Conservation (phyloP, 2,113 vertebrate genomes). For the Tychaedon coryphoeus region DNA sequence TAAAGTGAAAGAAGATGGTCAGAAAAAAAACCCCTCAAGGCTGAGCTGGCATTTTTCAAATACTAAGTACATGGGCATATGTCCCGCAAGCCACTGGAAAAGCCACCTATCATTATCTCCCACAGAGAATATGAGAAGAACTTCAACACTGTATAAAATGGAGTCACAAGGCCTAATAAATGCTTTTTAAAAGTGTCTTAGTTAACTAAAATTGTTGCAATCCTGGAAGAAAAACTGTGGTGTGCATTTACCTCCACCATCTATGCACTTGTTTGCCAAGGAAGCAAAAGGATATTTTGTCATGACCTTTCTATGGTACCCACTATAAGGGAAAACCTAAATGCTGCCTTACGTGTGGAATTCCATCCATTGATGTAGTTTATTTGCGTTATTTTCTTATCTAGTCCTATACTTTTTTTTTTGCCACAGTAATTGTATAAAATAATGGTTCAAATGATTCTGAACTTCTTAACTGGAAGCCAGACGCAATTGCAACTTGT, state of each 20-base stretch:
- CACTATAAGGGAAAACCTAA: background rate
- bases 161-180: background rate
- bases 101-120: background rate
- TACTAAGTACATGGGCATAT: background rate
- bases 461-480: background rate
- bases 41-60: background rate
- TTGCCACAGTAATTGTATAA: background rate
- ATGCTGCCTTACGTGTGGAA: background rate
- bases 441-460: background rate
- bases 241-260: background rate
- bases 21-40: background rate
- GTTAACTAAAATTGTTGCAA: background rate
- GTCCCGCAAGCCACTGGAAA: background rate
- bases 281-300: background rate
- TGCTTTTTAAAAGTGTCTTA: background rate
- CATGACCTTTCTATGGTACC: background rate
- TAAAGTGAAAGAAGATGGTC: background rate
- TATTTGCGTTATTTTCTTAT: background rate
- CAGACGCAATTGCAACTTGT: background rate
- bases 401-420: background rate
- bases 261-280: background rate
- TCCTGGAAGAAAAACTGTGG: background rate
- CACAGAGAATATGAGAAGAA: background rate
- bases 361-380: background rate
- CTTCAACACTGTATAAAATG: background rate